A percentile compares a stretch with the other conserved stretches of the same genome.
phyloP scores from a whole-genome alignment of 2,113 vertebrate species.

The Setophaga kirtlandii region DNA sequence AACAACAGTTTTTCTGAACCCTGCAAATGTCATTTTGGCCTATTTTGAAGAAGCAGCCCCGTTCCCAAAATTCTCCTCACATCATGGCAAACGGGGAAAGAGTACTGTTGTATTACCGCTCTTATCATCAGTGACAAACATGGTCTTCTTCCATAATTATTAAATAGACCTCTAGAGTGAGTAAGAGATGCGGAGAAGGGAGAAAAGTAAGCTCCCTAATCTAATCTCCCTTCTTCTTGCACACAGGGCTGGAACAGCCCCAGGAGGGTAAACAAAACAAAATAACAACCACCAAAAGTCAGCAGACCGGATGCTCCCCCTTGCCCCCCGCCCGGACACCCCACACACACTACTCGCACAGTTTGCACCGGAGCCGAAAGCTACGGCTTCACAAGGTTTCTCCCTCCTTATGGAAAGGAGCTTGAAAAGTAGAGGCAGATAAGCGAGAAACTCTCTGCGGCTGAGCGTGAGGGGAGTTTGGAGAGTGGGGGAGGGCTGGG shows the following conservation, averaged over 20 bases:
- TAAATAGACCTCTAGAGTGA: background rate
- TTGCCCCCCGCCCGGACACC: background rate
- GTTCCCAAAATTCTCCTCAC: background rate
- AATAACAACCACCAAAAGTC: background rate
- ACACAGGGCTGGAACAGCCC: background rate
- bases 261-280: constrained; percentile 46
- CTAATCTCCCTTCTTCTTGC: background rate
- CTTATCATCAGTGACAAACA: background rate
- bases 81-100: background rate
- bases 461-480: background rate
- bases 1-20: background rate
- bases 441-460: constrained; percentile 20
- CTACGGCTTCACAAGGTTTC: constrained; percentile 26
- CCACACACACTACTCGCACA: background rate
- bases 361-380: constrained; percentile 18
- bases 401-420: background rate
- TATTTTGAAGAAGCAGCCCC: background rate
- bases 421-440: constrained; percentile 22
- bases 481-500: background rate
- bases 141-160: background rate
- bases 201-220: background rate
- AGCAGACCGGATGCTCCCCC: constrained; percentile 24
- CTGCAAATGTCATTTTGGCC: background rate
- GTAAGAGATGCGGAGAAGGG: background rate
- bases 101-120: background rate